These are phyloP conservation scores for Cephalopholis sonnerati DNA, from an alignment of 2,113 vertebrate species.

Conservation along the genomic window DNA sequence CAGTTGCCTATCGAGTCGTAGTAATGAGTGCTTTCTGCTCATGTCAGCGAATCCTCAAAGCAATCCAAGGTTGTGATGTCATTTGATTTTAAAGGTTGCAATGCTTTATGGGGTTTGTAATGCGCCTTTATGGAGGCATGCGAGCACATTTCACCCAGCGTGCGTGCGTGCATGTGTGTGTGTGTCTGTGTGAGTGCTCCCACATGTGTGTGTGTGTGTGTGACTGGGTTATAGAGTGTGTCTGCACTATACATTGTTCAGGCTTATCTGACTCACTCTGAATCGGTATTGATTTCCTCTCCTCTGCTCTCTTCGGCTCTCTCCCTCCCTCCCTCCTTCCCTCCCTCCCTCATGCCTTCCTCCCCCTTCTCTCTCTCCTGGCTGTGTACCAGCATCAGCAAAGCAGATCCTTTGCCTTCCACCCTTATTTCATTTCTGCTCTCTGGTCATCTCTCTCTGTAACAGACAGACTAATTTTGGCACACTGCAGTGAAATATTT, in stretches of 20 bases:
- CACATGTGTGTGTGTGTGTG: constrained; percentile 72
- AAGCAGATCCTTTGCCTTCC: constrained; percentile 59
- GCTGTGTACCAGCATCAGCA: constrained; percentile 71
- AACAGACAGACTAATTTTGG: constrained; percentile 50
- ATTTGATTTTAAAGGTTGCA: constrained; percentile 84
- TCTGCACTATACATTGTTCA: constrained; percentile 87
- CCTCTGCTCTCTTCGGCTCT: constrained; percentile 82
- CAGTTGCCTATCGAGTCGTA: constrained; percentile 54
- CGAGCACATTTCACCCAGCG: constrained; percentile 59
- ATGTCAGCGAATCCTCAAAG: constrained; percentile 83
- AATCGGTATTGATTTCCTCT: constrained; percentile 86
- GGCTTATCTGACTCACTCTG: constrained; percentile 87
- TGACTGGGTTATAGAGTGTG: constrained; percentile 87
- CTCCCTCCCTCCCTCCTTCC: constrained; percentile 61
- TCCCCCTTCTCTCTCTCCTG: constrained; percentile 52
- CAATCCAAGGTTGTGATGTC: constrained; percentile 84
- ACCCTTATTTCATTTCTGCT: constrained; percentile 64
- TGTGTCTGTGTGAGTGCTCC: background rate
- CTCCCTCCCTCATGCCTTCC: constrained; percentile 30
- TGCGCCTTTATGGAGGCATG: constrained; percentile 74
- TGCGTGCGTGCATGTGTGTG: constrained; percentile 29
- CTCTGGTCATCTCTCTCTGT: constrained; percentile 54
- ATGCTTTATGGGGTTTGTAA: constrained; percentile 80
- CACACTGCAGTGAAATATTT: constrained; percentile 42
- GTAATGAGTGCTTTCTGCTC: constrained; percentile 79